Conservation (phyloP, 1,140 invertebrate genomes). For the Hypsibius dujardini region DNA sequence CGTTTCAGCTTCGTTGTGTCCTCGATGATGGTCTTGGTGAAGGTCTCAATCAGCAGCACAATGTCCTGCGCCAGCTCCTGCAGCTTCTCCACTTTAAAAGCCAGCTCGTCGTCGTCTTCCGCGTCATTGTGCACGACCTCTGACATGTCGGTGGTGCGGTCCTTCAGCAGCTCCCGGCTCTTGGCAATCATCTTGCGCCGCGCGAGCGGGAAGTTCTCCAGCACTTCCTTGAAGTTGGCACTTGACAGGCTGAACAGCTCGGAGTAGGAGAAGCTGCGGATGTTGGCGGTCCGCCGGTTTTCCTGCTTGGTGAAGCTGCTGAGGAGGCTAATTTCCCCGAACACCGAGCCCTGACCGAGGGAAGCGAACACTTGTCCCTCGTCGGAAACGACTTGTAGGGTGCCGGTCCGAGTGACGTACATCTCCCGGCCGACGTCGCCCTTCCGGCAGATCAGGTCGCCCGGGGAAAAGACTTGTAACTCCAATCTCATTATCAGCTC, state of each 20-base stretch:
- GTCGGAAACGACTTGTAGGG: slow-evolving; percentile 76
- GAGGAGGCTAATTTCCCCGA: slow-evolving; percentile 50
- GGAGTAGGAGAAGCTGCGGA: slow-evolving; percentile 81
- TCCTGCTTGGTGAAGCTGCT: background rate
- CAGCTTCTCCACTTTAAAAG: background rate
- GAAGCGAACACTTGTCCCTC: slow-evolving; percentile 69
- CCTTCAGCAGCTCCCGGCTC: slow-evolving; percentile 9
- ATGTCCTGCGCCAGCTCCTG: background rate
- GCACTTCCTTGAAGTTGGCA: slow-evolving; percentile 78
- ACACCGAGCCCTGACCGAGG: slow-evolving; percentile 67
- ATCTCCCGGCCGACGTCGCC: slow-evolving; percentile 86
- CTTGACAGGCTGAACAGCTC: slow-evolving; percentile 81
- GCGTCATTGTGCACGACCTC: slow-evolving; percentile 4
- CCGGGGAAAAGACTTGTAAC: slow-evolving; percentile 70
- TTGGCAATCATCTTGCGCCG: slow-evolving; percentile 43
- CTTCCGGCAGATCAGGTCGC: slow-evolving; percentile 83
- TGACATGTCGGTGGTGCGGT: background rate
- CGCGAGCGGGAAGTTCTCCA: slow-evolving; percentile 85
- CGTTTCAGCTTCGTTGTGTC: background rate
- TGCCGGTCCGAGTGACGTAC: slow-evolving; percentile 94
- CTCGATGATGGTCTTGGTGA: background rate
- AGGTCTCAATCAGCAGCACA: background rate
- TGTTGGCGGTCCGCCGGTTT: slow-evolving; percentile 68
- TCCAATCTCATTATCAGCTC: slow-evolving; percentile 12
- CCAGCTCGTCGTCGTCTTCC: background rate